Base-by-base conservation (phyloP, 2,888 invertebrate genomes). In the Acanthacorydalis orientalis region DNA sequence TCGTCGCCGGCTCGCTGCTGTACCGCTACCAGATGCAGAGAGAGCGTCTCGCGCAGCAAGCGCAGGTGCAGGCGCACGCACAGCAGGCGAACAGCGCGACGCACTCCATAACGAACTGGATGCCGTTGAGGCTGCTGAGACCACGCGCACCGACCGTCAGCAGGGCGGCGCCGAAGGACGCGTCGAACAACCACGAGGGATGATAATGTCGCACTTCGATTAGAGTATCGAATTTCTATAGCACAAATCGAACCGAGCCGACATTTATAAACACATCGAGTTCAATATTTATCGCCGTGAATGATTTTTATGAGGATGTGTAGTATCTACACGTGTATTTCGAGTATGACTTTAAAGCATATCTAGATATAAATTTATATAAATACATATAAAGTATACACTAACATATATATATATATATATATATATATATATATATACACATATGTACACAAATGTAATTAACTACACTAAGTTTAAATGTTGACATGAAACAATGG, bases 1-100 rank as follows among this genome's bases (percentile, higher is more conserved):
- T 90, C 8, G 83, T 89, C 0, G 90, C 90, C 2, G 89, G 88
- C 2, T 80, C 86, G 2, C 66, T 87, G 61, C 72, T 87, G n/a
- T 81, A 82, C 61, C 73, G 79, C 53, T 77, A 83, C 57, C 88
- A 88, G 58, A 68, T 83, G 50, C 83, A 87, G 56, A 80, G 83
- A 51, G 78, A 85, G 51, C 71, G 77, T 39, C 59, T 69, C 42
- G 72, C 74, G 1, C 66, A 69, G 46, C 69, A 72, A 15, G 68
- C 70, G 37, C 68, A 68, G 51, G 58, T 61, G 10, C 67, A 62
- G 1, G 75, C 2, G 71, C 74, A 2, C n/a, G 16, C 10, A 14
- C 16, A 32, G 4, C 39, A 39, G 10, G 39, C 33, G 9, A 31
- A 42, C n/a, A 57, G 67, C 31, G 75, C 78, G 0, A 64, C 74